Conservation (phyloP, 30 jellyfish, hydroid and myxozoan genomes). For the Calvadosia cruxmelitensis region DNA sequence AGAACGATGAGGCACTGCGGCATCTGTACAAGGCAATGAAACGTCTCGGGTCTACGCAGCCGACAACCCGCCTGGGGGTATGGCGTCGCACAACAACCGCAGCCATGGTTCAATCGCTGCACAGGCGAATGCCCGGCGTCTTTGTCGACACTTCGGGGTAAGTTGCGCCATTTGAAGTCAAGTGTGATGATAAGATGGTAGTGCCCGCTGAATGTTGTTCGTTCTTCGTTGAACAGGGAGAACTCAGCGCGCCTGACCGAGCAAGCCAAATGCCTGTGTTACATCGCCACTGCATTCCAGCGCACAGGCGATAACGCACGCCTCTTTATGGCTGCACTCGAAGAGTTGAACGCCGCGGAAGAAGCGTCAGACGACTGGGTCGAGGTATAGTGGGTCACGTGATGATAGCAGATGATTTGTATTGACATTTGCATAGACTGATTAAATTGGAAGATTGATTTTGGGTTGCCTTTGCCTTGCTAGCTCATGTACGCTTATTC, state of each 20-base stretch:
- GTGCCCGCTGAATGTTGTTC: too few species aligned
- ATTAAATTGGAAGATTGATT: too few species aligned
- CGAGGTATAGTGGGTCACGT: conserved; percentile 32
- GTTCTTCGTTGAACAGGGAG: conserved; percentile 37
- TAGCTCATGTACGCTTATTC: not conserved
- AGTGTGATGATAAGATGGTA: too few species aligned
- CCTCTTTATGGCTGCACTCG: conserved; percentile 49
- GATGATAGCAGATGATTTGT: too few species aligned
- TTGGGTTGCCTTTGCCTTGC: not conserved
- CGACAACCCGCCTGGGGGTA: conserved; percentile 31
- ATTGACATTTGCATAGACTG: too few species aligned
- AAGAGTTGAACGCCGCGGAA: conserved; percentile 76
- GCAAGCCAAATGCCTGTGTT: conserved; percentile 63
- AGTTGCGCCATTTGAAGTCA: too few species aligned
- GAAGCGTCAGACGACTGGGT: conserved; percentile 78
- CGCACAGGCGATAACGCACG: conserved; percentile 25
- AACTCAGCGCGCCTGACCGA: conserved; percentile 25
- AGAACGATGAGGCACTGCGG: conserved; percentile 44
- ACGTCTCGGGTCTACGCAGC: conserved; percentile 54
- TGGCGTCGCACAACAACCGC: conserved; percentile 49
- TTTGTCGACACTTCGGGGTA: conserved; percentile 64
- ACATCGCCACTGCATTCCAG: conserved; percentile 45
- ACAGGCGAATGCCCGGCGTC: conserved; percentile 83
- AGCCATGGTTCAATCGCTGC: conserved; percentile 72
- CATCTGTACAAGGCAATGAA: conserved; percentile 42